These are phyloP conservation scores for Laticauda colubrina DNA, from an alignment of 2,113 vertebrate species.

Conservation along the genomic window DNA sequence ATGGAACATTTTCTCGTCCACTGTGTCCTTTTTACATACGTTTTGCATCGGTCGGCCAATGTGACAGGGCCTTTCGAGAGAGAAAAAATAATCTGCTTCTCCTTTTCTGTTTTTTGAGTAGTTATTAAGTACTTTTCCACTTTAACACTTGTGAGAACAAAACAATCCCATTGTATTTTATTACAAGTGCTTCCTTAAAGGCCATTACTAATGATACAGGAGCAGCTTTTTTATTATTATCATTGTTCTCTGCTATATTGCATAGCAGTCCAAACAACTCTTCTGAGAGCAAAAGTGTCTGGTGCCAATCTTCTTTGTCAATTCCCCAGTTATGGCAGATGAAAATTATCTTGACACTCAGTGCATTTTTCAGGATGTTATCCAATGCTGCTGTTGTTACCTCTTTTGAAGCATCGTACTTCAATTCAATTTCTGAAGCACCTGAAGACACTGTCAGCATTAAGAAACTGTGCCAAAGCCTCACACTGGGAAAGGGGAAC, in stretches of 20 bases:
- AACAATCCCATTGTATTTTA: conserved; percentile 42
- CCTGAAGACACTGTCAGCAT: conserved; percentile 44
- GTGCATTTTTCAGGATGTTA: conserved; percentile 55
- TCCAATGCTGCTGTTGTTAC: conserved; percentile 49
- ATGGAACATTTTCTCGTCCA: no score
- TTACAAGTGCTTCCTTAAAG: conserved; percentile 57
- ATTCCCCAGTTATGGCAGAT: conserved; percentile 50
- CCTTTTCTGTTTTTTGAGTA: not conserved
- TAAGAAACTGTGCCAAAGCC: conserved; percentile 45
- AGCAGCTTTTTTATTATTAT: conserved; percentile 33
- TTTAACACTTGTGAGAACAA: conserved; percentile 16
- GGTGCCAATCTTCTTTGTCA: conserved; percentile 50
- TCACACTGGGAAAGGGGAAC: conserved; percentile 31
- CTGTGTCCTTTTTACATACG: no score
- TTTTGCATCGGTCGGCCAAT: no score
- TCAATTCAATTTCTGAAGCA: conserved; percentile 61
- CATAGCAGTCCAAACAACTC: conserved; percentile 48
- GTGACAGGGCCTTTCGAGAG: not conserved
- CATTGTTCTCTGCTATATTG: conserved; percentile 53
- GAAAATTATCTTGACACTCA: conserved; percentile 53
- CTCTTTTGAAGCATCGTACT: conserved; percentile 46
- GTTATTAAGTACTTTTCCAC: conserved; percentile 1
- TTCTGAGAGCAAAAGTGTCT: conserved; percentile 48
- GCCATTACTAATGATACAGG: conserved; percentile 54
- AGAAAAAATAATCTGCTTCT: not conserved